Conservation (phyloP, 2,113 vertebrate genomes). For the Apistogramma diplotaenia region DNA sequence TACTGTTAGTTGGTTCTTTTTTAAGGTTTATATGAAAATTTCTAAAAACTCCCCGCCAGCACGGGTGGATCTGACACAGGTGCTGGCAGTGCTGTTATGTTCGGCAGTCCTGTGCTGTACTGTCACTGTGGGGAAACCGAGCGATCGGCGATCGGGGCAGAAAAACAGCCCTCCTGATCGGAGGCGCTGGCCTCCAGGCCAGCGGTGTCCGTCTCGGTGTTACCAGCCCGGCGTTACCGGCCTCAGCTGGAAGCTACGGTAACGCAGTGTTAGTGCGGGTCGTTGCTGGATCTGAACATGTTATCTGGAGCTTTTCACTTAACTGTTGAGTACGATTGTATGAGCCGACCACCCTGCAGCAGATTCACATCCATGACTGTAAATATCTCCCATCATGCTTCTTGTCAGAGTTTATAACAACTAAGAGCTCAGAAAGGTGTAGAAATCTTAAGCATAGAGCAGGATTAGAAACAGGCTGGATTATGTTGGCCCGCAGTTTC, state of each 20-base stretch:
- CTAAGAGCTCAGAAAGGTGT: no score
- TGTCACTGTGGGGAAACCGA: neutral
- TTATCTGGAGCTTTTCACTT: neutral
- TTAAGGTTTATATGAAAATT: no score
- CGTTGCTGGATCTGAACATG: neutral
- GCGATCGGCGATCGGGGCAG: neutral
- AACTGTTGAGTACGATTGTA: neutral
- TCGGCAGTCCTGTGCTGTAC: neutral
- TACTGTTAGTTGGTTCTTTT: no score
- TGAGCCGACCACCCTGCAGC: neutral
- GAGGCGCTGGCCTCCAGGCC: neutral
- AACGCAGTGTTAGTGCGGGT: neutral
- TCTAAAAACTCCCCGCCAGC: neutral
- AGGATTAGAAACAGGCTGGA: no score
- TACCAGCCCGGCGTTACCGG: neutral
- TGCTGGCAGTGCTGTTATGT: neutral
- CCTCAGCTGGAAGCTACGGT: neutral
- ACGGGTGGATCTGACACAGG: neutral
- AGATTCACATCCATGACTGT: neutral
- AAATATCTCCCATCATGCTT: no score
- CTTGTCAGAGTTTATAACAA: no score
- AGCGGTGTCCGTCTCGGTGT: neutral
- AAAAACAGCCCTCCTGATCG: neutral
- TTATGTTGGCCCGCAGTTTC: no score
- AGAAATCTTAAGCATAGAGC: no score